Percentiles rank a stretch among this genome's conserved stretches.
Evolutionary conservation across 2,113 vertebrate genomes (phyloP).

Genomic region (Neomonachus schauinslandi): DNA sequence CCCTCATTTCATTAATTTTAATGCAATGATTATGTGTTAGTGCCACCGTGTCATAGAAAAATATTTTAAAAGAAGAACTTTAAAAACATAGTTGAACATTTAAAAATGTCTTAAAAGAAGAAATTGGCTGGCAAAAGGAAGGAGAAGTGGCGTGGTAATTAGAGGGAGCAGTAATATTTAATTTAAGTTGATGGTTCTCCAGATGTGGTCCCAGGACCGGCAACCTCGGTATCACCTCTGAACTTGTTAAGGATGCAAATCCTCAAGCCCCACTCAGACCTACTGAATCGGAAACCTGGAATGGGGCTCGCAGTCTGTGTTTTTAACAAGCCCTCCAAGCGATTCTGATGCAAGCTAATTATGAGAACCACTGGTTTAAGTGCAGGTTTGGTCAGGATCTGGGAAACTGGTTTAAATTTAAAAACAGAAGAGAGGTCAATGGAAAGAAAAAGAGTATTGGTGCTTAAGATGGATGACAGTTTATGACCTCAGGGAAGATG

Average conservation of each 20-base stretch:
- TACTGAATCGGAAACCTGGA: neutral
- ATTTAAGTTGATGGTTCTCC: slow-evolving; percentile 53
- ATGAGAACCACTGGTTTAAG: slow-evolving; percentile 42
- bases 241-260: slow-evolving; percentile 24
- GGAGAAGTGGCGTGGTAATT: neutral
- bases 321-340: neutral
- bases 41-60: neutral
- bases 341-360: neutral
- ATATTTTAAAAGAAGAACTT: neutral
- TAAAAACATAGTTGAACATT: neutral
- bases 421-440: neutral
- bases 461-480: slow-evolving; percentile 6
- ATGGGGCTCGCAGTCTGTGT: neutral
- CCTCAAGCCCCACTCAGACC: neutral
- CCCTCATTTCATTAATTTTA: slow-evolving; percentile 47
- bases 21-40: slow-evolving; percentile 23
- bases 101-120: neutral
- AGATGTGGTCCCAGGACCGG: neutral
- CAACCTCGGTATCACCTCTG: neutral
- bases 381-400: slow-evolving; percentile 23
- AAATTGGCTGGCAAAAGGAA: neutral
- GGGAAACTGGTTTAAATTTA: neutral
- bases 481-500: slow-evolving; percentile 20
- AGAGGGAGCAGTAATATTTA: neutral
- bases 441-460: neutral